phyloP scores from a whole-genome alignment of 2,888 invertebrate species.

The Drosophila melanosoma region DNA sequence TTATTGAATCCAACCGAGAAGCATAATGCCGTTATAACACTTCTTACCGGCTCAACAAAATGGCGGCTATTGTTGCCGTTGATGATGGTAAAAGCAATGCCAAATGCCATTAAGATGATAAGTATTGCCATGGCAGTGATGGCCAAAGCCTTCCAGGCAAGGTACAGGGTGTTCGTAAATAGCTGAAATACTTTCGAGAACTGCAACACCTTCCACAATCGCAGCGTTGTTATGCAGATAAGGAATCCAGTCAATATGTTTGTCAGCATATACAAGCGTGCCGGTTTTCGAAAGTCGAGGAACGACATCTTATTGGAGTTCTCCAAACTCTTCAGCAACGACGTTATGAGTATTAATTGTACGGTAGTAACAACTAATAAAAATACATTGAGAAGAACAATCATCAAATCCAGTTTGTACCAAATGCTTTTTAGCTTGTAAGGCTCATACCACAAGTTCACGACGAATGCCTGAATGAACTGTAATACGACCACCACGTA shows the following conservation, averaged over 20 bases:
- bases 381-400: slow-evolving; percentile 67
- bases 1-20: slow-evolving; percentile 76
- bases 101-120: slow-evolving; percentile 71
- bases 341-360: slow-evolving; percentile 56
- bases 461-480: slow-evolving; percentile 62
- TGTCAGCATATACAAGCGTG: slow-evolving; percentile 56
- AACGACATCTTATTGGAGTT: slow-evolving; percentile 71
- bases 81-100: slow-evolving; percentile 67
- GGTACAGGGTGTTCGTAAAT: slow-evolving; percentile 72
- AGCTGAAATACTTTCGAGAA: slow-evolving; percentile 78
- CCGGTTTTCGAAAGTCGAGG: slow-evolving; percentile 75
- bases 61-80: slow-evolving; percentile 76
- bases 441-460: slow-evolving; percentile 61
- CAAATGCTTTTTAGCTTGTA: slow-evolving; percentile 59
- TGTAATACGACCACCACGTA: slow-evolving; percentile 70
- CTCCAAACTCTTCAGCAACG: slow-evolving; percentile 64
- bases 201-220: slow-evolving; percentile 83
- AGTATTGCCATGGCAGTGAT: slow-evolving; percentile 64
- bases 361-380: slow-evolving; percentile 45
- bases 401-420: slow-evolving; percentile 76
- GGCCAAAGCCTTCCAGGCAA: slow-evolving; percentile 60
- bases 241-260: slow-evolving; percentile 71
- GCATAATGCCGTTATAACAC: slow-evolving; percentile 71
- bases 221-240: slow-evolving; percentile 76
- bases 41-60: slow-evolving; percentile 60